phyloP scores from a whole-genome alignment of 2,113 vertebrate genomes.

The Daubentonia madagascariensis region DNA sequence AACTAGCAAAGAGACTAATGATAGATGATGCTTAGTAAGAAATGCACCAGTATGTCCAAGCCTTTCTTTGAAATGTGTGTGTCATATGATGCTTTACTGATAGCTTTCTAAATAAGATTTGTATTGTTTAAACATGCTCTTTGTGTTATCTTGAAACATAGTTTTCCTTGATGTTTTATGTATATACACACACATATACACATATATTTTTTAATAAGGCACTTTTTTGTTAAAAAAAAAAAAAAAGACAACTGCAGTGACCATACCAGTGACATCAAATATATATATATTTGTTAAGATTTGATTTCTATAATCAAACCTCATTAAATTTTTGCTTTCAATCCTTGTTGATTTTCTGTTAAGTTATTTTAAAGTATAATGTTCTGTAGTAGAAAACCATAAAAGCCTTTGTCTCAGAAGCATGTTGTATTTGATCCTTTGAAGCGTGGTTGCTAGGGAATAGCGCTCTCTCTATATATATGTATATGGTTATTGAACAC shows the following conservation, averaged over 20 bases:
- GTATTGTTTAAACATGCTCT: neutral
- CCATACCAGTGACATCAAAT: neutral
- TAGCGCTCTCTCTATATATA: too few species aligned
- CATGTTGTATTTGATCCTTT: neutral
- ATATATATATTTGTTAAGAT: neutral
- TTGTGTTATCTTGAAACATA: neutral
- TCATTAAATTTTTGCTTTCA: neutral
- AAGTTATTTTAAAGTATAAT: constrained; percentile 42
- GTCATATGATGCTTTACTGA: neutral
- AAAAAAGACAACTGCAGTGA: too few species aligned
- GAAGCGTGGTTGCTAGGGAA: constrained; percentile 1
- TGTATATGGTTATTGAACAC: neutral
- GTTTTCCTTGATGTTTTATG: neutral
- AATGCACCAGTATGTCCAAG: neutral
- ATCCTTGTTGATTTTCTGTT: constrained; percentile 14
- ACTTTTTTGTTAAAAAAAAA: neutral
- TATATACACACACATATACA: accelerated
- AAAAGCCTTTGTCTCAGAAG: constrained; percentile 31
- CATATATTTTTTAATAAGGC: neutral
- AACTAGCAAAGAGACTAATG: neutral
- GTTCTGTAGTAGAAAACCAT: constrained; percentile 27
- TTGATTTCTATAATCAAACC: constrained; percentile 27
- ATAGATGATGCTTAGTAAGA: neutral
- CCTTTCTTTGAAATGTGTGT: neutral
- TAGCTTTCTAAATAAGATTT: neutral